Evolutionary conservation across 2,888 invertebrate species (phyloP), one percentile per base, ranked within the genome.

Genomic region (Caenorhabditis auriculariae): DNA sequence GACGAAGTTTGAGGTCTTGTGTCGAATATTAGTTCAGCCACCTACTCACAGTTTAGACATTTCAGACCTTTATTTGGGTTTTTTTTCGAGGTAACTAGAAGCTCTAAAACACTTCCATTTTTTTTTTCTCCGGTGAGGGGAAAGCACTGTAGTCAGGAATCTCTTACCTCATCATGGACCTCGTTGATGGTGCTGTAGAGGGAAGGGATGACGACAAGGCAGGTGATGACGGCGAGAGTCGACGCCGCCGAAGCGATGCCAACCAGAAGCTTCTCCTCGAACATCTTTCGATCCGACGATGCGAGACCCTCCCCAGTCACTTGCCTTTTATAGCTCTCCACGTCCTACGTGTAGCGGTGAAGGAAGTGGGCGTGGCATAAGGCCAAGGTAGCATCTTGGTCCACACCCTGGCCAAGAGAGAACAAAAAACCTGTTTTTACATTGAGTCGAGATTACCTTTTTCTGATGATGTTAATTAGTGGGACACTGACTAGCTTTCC

Each of bases 121-220:
- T 32, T 32, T 15, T 15, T 7, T 7, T 32, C 32, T 32, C 7
- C 32, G 32, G 9, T 32, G 9, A 32, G 9, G 15, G 9, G 9
- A 32, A 15, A 12, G 9, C 9, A 9, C 32, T 32, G 32, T 15
- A 32, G 15, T 15, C 27, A 17, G 23, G 5, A 6, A 32, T 7
- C 17, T 15, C 45, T 32, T 12, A 63, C 62, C 59, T 67, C 67
- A 27, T 67, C 64, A 38, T 67, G 67, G n/a, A 72, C 58, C 49
- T 74, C 75, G 58, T 75, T 76, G 69, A 79, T 79, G 50, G 66
- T 72, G 43, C 60, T 66, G 66, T 78, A 78, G 43, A 78, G 69
- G 41, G 55, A 63, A 37, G 78, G 78, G 38, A 78, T 75, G 38
- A 76, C 75, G 38, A 78, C 64, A 17, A 78, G 56, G 26, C 75